These are phyloP conservation scores for Spermophilus dauricus DNA, from an alignment of 2,113 vertebrate genomes.

Conservation along the genomic window DNA sequence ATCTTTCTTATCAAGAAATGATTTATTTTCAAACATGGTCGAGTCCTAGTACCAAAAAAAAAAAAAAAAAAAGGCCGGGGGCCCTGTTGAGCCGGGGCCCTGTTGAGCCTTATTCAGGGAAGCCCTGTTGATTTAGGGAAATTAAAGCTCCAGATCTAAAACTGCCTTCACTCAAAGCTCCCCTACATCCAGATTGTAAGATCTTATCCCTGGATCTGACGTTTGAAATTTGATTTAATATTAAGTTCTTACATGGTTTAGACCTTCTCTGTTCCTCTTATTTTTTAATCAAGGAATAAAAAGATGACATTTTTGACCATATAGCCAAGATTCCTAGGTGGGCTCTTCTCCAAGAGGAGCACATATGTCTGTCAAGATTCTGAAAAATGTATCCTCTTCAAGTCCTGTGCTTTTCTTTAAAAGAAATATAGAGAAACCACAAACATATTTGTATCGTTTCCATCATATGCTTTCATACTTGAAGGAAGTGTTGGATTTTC, in stretches of 20 bases:
- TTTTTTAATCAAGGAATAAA: conserved; percentile 59
- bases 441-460: conserved; percentile 76
- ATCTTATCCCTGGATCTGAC: not conserved
- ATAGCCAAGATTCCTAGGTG: conserved; percentile 69
- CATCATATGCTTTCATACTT: conserved; percentile 74
- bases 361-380: conserved; percentile 74
- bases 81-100: not conserved
- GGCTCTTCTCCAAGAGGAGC: conserved; percentile 27
- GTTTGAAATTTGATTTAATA: not conserved
- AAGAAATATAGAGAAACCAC: conserved; percentile 77
- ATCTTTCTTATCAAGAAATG: not conserved
- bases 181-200: not conserved
- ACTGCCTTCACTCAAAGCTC: not conserved
- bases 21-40: not conserved
- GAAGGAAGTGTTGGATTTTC: conserved; percentile 84
- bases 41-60: not conserved
- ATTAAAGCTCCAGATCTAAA: not conserved
- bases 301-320: conserved; percentile 51
- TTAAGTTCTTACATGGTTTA: conserved; percentile 6
- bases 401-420: conserved; percentile 71
- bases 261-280: conserved; percentile 9
- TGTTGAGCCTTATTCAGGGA: not conserved
- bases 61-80: not conserved
- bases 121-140: not conserved
- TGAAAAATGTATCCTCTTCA: conserved; percentile 76